phyloP scores from a whole-genome alignment of 2,797 vertebrate genomes.

The Podarcis lilfordi region DNA sequence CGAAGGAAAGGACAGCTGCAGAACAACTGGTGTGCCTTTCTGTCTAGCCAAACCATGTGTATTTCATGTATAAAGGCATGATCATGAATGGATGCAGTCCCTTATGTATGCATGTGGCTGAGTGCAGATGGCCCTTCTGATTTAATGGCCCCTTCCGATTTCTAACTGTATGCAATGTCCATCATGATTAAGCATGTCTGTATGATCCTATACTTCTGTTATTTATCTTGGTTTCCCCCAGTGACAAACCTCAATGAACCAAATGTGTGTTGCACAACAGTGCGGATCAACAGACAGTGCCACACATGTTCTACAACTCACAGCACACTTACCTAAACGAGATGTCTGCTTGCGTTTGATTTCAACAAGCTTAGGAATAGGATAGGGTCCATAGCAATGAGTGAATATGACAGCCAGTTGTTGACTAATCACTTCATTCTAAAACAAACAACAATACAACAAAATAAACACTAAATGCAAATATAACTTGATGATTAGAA shows the following conservation, averaged over 20 bases:
- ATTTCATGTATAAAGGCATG: neutral
- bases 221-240: neutral
- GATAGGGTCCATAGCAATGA: conserved; percentile 85
- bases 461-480: neutral
- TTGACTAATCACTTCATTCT: conserved; percentile 87
- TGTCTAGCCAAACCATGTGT: neutral
- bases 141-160: neutral
- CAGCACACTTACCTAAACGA: conserved; percentile 78
- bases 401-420: conserved; percentile 85
- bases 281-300: neutral
- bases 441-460: conserved; percentile 46
- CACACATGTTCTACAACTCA: neutral
- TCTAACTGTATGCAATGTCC: neutral
- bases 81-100: neutral
- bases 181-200: neutral
- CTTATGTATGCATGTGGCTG: neutral
- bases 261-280: neutral
- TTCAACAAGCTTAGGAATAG: conserved; percentile 84
- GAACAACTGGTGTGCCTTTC: neutral
- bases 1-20: neutral
- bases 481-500: neutral
- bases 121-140: neutral
- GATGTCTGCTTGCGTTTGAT: conserved; percentile 85
- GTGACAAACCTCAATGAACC: neutral
- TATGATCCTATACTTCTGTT: neutral